Conservation (phyloP, 2,797 vertebrate species). For the Thunnus albacares region DNA sequence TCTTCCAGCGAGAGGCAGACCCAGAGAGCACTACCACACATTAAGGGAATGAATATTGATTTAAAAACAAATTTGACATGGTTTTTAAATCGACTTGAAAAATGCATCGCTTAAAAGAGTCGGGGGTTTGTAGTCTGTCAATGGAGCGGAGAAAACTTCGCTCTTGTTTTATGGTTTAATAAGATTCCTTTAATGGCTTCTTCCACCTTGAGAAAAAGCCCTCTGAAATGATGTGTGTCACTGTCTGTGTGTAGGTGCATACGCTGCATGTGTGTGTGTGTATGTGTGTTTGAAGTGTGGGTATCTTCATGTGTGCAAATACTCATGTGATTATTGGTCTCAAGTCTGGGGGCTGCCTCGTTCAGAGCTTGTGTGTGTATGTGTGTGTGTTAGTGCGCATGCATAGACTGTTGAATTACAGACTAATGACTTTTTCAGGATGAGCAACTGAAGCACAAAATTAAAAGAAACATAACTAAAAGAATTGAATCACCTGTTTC, state of each 20-base stretch:
- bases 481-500: conserved; percentile 55
- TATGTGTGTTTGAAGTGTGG: conserved; percentile 29
- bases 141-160: conserved; percentile 72
- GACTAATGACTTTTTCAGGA: conserved; percentile 71
- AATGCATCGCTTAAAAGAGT: conserved; percentile 77
- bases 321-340: conserved; percentile 50
- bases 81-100: conserved; percentile 80
- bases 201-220: conserved; percentile 76
- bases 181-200: conserved; percentile 75
- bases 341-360: conserved; percentile 37
- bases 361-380: conserved; percentile 34
- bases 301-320: conserved; percentile 24
- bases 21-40: conserved; percentile 68
- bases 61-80: conserved; percentile 83
- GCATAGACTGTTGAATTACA: conserved; percentile 41
- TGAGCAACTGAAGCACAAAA: conserved; percentile 65
- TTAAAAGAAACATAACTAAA: conserved; percentile 57
- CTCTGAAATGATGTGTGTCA: conserved; percentile 54
- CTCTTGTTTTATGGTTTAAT: conserved; percentile 82
- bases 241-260: conserved; percentile 18
- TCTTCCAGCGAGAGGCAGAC: conserved; percentile 67
- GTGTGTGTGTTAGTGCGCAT: conserved; percentile 17
- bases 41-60: conserved; percentile 84
- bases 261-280: neutral
- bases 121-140: conserved; percentile 72